Conservation (phyloP, 2,113 vertebrate genomes). For the Poicephalus meyeri region DNA sequence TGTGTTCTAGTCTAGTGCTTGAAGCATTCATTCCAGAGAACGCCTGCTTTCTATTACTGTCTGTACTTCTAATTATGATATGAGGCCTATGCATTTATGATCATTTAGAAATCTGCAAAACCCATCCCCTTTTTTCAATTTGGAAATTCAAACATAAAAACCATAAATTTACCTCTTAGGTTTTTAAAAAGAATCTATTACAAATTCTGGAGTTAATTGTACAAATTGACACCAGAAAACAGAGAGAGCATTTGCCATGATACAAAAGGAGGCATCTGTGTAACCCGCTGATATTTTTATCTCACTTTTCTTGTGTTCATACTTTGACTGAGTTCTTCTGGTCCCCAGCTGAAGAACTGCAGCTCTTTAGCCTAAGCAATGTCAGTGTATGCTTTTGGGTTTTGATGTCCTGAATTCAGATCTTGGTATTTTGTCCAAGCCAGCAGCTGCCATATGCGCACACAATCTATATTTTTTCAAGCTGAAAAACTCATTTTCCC, state of each 20-base stretch:
- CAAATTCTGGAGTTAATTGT: neutral
- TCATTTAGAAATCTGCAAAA: neutral
- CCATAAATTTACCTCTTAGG: neutral
- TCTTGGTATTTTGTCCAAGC: neutral
- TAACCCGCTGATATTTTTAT: neutral
- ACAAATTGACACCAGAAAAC: neutral
- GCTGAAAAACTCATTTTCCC: neutral
- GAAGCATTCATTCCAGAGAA: neutral
- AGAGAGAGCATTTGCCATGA: neutral
- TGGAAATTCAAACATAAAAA: neutral
- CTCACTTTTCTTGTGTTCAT: neutral
- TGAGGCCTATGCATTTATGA: neutral
- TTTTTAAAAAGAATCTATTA: neutral
- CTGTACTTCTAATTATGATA: slow-evolving; percentile 31
- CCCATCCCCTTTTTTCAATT: neutral
- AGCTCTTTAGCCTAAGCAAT: neutral
- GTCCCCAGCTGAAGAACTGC: neutral
- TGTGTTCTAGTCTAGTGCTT: neutral
- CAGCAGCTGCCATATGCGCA: neutral
- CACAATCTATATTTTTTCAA: neutral
- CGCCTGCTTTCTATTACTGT: neutral
- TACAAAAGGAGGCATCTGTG: slow-evolving; percentile 12
- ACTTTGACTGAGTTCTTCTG: slow-evolving; percentile 8
- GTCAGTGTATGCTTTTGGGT: neutral
- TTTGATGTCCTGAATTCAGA: neutral